A percentile compares a stretch with the other conserved stretches of the same genome.
Evolutionary conservation across 2,888 invertebrate species (phyloP).

Genomic region (Smittia sp.): DNA sequence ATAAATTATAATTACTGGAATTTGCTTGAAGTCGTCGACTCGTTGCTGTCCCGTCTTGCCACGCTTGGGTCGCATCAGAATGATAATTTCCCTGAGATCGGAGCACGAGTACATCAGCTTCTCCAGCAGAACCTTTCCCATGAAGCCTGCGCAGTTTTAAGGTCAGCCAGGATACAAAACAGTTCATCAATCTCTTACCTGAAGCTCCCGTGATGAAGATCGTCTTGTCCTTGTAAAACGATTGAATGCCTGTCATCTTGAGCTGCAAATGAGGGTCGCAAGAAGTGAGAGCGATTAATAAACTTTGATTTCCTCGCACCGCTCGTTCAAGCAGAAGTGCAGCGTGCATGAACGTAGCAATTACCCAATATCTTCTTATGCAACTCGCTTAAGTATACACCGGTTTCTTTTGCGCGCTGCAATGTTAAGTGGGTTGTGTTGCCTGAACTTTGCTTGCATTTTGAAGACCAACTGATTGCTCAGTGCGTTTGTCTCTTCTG

Average conservation of each 20-base stretch:
- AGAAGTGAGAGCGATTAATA: too few species aligned
- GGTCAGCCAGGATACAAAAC: too few species aligned
- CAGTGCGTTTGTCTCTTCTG: too few species aligned
- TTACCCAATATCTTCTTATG: too few species aligned
- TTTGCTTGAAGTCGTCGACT: conserved; percentile 67
- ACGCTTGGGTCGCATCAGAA: conserved; percentile 64
- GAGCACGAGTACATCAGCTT: conserved; percentile 66
- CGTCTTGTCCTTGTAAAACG: conserved; percentile 62
- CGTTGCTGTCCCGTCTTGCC: conserved; percentile 63
- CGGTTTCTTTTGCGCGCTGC: too few species aligned
- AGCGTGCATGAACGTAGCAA: too few species aligned
- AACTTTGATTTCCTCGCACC: too few species aligned
- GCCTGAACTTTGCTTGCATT: too few species aligned
- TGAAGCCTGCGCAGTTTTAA: conserved; percentile 58
- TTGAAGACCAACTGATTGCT: too few species aligned
- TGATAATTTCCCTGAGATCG: conserved; percentile 62
- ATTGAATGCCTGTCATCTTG: conserved; percentile 51
- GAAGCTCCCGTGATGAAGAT: conserved; percentile 64
- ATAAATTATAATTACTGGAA: conserved; percentile 54
- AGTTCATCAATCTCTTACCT: conserved; percentile 48
- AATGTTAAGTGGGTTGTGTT: too few species aligned
- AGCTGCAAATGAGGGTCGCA: neutral
- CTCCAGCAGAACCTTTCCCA: conserved; percentile 63
- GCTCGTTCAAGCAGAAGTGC: too few species aligned
- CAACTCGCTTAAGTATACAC: too few species aligned